phyloP scores from a whole-genome alignment of 1,140 invertebrate genomes.

The Helicoverpa zea region DNA sequence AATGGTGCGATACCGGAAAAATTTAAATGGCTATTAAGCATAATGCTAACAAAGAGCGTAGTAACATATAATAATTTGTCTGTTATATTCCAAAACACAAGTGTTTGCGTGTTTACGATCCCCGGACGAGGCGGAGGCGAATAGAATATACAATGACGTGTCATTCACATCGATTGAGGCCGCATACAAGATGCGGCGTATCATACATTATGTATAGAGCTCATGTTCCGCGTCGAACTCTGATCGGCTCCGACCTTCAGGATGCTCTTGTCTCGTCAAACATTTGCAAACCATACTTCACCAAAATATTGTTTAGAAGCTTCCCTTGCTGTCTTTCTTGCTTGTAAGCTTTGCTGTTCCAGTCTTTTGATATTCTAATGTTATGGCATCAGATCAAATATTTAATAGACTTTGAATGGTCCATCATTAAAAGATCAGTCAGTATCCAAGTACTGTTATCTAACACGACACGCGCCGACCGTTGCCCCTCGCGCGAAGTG shows the following conservation, averaged over 20 bases:
- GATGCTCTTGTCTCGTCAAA: slow-evolving; percentile 48
- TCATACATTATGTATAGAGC: slow-evolving; percentile 83
- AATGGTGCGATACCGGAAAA: not conserved
- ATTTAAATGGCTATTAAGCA: not conserved
- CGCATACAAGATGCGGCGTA: slow-evolving; percentile 82
- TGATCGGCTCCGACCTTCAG: slow-evolving; percentile 62
- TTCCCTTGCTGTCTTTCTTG: not conserved
- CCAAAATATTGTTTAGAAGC: not conserved
- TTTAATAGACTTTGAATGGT: not conserved
- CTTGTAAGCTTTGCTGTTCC: not conserved
- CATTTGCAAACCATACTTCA: not conserved
- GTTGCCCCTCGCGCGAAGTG: slow-evolving; percentile 64
- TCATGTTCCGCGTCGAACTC: slow-evolving; percentile 70
- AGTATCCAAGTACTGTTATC: slow-evolving; percentile 63
- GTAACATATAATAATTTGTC: slow-evolving; percentile 66
- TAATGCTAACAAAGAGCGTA: slow-evolving; percentile 52
- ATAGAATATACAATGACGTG: slow-evolving; percentile 85
- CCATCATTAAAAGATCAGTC: slow-evolving; percentile 63
- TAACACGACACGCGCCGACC: slow-evolving; percentile 64
- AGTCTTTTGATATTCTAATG: not conserved
- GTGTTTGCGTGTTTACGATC: slow-evolving; percentile 83
- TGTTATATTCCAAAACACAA: slow-evolving; percentile 77
- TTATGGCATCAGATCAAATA: slow-evolving; percentile 1
- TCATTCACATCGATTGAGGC: slow-evolving; percentile 85
- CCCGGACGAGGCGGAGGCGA: slow-evolving; percentile 76